Conservation (phyloP, 2,888 invertebrate species). For the Exephanes ischioxanthus region DNA sequence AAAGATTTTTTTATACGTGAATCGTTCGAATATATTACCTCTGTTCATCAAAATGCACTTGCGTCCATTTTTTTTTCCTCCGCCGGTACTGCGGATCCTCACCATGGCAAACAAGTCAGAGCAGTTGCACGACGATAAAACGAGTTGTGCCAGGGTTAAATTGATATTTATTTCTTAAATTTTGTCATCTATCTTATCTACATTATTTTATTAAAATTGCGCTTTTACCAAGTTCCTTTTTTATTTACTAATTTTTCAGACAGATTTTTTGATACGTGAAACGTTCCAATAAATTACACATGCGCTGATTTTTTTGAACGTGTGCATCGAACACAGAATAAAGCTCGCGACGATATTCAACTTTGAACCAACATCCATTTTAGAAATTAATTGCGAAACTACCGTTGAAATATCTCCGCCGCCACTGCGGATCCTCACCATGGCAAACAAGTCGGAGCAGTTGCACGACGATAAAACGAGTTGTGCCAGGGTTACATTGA, state of each 20-base stretch:
- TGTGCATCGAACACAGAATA: not conserved
- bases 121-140: slow-evolving; percentile 54
- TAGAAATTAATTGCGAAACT: not conserved
- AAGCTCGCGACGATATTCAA: not conserved
- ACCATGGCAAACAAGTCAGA: not conserved
- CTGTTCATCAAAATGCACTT: too few relatives aligned
- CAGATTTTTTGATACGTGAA: not conserved
- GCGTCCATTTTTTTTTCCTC: not conserved
- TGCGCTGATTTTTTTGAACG: not conserved
- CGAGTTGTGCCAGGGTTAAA: not conserved
- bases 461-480: slow-evolving; percentile 53
- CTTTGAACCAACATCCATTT: not conserved
- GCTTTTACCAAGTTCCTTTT: not conserved
- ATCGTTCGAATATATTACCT: too few relatives aligned
- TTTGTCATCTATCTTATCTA: not conserved
- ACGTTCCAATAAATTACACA: not conserved
- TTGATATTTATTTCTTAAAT: not conserved
- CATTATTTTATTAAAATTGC: too few relatives aligned
- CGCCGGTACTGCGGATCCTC: not conserved
- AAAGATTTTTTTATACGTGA: too few relatives aligned
- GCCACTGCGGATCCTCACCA: not conserved
- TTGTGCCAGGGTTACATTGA: not conserved
- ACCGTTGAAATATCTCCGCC: not conserved
- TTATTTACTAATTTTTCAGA: not conserved
- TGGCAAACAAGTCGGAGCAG: slow-evolving; percentile 14